Evolutionary conservation across 2,888 invertebrate genomes (phyloP).

Genomic region (Melikaiella ostensackeni): DNA sequence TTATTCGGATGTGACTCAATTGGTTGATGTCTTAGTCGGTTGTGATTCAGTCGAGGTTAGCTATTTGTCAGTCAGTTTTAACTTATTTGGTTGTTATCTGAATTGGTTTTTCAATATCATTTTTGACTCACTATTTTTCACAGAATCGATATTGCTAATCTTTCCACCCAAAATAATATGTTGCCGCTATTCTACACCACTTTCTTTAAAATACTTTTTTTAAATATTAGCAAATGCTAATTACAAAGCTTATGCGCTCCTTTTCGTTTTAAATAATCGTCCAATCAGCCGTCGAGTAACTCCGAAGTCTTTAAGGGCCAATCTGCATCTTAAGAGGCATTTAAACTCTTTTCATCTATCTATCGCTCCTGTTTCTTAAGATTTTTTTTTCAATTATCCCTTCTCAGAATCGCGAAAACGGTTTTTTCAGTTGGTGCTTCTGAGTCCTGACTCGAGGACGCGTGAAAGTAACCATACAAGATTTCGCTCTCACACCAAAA

Average conservation of each 20-base stretch:
- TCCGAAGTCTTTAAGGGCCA: constrained; percentile 73
- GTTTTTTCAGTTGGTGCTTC: neutral
- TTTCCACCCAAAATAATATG: no score
- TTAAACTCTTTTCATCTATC: constrained; percentile 75
- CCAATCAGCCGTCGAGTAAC: constrained; percentile 74
- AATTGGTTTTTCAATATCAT: no score
- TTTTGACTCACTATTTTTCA: no score
- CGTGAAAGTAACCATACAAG: constrained; percentile 46
- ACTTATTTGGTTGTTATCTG: no score
- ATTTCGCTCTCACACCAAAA: constrained; percentile 49
- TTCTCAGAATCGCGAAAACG: constrained; percentile 32
- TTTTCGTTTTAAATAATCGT: constrained; percentile 73
- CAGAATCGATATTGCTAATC: no score
- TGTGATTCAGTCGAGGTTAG: no score
- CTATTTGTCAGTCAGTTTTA: no score
- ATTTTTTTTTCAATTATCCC: constrained; percentile 46
- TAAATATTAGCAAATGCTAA: neutral
- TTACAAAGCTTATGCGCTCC: constrained; percentile 32
- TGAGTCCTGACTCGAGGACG: constrained; percentile 9
- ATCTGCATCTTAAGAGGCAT: constrained; percentile 77
- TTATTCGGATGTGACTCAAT: no score
- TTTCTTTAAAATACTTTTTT: no score
- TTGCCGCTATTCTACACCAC: neutral
- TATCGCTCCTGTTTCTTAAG: constrained; percentile 50
- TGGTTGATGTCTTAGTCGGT: no score